Base-by-base conservation (phyloP, 1,140 invertebrate species). In the Maniola jurtina region DNA sequence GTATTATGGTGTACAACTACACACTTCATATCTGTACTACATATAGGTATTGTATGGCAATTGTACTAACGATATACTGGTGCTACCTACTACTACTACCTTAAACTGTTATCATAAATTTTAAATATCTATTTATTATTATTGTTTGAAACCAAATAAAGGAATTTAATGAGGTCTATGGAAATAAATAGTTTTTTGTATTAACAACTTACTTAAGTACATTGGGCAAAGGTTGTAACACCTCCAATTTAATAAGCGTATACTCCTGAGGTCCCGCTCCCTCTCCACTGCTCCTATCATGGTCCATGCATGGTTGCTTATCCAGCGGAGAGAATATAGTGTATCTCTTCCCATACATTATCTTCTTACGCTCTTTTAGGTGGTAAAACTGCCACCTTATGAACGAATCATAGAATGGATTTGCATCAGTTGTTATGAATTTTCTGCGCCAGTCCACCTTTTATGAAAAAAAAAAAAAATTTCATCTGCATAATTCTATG, bases 221-320 rank as follows among this genome's bases (percentile, higher is more conserved):
- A 58, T 92, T 81, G 13, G 98, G 96, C 75, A 94, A 93, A 8
- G 96, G 96, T 82, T 94, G 84, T 13, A 95, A 72, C 0, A 99
- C 80, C 90, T 96, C 95, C 94, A 99, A 95, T 91, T 99, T 99
- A 58, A 99, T 95, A 0, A 99, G 91, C 6, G 98, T 99, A 81
- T 99, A 99, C 86, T 99, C 99, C 90, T 99, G 98, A 8, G 98
- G 97, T 0, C 97, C 98, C 52, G 99, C 98, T 62, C 98, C 98
- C 93, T 99, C 99, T 10, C 99, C 99, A 56, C 94, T 93, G 34
- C 96, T 95, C 75, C 99, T 93, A 90, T 99, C 99, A 87, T 99
- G 99, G 91, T 99, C 99, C 99, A 99, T 99, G 86, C 99, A 99
- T 3, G 99, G 99, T 86, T 99, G 99, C 38, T 95, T 95, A 92